These are phyloP conservation scores for Platysteira castanea DNA, from an alignment of 2,113 vertebrate species.

Conservation along the genomic window DNA sequence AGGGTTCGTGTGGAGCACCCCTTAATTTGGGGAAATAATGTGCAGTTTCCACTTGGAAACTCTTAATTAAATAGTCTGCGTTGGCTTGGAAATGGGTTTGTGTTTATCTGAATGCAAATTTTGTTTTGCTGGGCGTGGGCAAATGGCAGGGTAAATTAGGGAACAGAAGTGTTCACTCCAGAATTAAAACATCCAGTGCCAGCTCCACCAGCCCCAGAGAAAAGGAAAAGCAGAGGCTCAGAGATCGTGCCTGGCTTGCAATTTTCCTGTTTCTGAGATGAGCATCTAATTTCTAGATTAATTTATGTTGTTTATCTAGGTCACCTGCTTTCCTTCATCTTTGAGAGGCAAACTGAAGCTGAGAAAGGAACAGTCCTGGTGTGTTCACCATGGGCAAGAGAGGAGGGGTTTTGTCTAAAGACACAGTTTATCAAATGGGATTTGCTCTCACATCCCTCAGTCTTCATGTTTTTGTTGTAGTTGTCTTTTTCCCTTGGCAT, in stretches of 20 bases:
- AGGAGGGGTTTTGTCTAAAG: not conserved
- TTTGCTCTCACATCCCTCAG: not conserved
- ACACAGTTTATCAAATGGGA: not conserved
- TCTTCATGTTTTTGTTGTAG: not conserved
- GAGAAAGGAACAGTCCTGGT: not conserved
- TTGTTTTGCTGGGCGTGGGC: not conserved
- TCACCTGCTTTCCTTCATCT: not conserved
- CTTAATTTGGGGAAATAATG: conserved; percentile 16
- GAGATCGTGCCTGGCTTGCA: not conserved
- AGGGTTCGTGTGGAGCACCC: not conserved
- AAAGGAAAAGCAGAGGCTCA: not conserved
- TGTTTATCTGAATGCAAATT: conserved; percentile 18
- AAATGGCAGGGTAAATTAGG: not conserved
- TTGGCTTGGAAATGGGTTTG: not conserved
- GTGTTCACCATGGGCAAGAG: not conserved
- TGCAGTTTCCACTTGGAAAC: not conserved
- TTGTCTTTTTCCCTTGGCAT: not conserved
- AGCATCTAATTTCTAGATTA: not conserved
- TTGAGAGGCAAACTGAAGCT: not conserved
- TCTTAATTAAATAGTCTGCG: conserved; percentile 12
- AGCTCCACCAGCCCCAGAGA: rapidly evolving
- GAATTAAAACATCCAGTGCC: not conserved
- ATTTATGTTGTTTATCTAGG: not conserved
- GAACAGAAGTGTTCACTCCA: not conserved
- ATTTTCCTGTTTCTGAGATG: not conserved